Base-by-base conservation (phyloP, 1,140 invertebrate species). In the Conopomorpha cramerella region DNA sequence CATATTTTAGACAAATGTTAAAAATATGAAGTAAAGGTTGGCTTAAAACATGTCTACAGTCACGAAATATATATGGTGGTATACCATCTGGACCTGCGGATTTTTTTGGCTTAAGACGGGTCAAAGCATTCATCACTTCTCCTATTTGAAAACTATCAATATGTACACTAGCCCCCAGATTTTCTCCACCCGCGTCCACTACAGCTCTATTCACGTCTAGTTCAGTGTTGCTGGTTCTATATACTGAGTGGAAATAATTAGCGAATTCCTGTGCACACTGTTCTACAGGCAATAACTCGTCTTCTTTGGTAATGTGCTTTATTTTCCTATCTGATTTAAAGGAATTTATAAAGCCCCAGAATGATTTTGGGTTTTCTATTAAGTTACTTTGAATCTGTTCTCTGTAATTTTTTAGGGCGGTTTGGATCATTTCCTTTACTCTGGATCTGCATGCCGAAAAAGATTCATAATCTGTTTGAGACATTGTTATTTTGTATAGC, bases 1-100 rank as follows among this genome's bases (percentile, higher is more conserved):
- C n/a, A n/a, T n/a, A n/a, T 11, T 11, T 28, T 4, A 28, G 27
- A 28, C 27, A 28, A 3, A 28, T n/a, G 13, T 28, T 28, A 11
- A 28, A 28, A 6, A 28, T 28, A n/a, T 28, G 27, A n/a, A 3
- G n/a, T 28, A 28, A 28, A 28, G 27, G 27, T 28, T 28, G 10
- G 3, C 10, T 12, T 11, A 28, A n/a, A 28, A 11, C 3, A n/a
- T n/a, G n/a, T n/a, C n/a, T n/a, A n/a, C n/a, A n/a, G n/a, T n/a
- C n/a, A n/a, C n/a, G n/a, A n/a, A 28, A 28, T 3, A 28, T 3
- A 12, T 6, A 28, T 6, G 27, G 27, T n/a, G 27, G 27, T 4
- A 28, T 28, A 8, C 27, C 27, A 12, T n/a, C n/a, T n/a, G n/a
- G n/a, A n/a, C n/a, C n/a, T n/a, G n/a, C n/a, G n/a, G n/a, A n/a